Conservation (phyloP, 2,888 invertebrate species). For the Arge pagana region DNA sequence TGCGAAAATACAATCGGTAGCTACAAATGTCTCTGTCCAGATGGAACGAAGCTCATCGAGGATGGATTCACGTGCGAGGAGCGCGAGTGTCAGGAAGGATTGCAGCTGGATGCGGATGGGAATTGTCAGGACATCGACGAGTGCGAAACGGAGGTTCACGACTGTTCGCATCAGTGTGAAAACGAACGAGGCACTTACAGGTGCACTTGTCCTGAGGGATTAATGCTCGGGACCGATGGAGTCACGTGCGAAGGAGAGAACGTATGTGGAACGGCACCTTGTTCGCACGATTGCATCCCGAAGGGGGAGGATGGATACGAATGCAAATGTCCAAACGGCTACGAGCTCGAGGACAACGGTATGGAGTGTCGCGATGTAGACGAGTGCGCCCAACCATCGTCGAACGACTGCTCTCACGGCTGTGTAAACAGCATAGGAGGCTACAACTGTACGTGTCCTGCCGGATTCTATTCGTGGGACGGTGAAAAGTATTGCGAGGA, state of each 20-base stretch:
- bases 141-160: conserved; percentile 35
- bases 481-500: conserved; percentile 52
- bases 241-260: conserved; percentile 36
- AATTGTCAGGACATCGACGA: conserved; percentile 43
- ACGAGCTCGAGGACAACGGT: conserved; percentile 36
- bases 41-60: conserved; percentile 50
- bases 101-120: conserved; percentile 38
- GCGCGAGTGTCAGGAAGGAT: conserved; percentile 33
- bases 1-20: conserved; percentile 69
- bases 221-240: conserved; percentile 56
- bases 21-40: conserved; percentile 66
- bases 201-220: conserved; percentile 64
- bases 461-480: conserved; percentile 54
- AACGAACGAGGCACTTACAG: conserved; percentile 66
- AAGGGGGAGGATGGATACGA: conserved; percentile 59
- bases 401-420: conserved; percentile 43
- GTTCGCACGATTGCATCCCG: conserved; percentile 54
- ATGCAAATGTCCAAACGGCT: conserved; percentile 58
- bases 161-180: conserved; percentile 62
- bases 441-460: conserved; percentile 57
- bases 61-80: conserved; percentile 46
- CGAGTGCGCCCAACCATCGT: conserved; percentile 30
- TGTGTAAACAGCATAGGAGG: conserved; percentile 35
- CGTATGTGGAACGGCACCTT: conserved; percentile 32
- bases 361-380: conserved; percentile 40